Base-by-base conservation (phyloP, 2,113 vertebrate genomes). In the Corvus cornix region DNA sequence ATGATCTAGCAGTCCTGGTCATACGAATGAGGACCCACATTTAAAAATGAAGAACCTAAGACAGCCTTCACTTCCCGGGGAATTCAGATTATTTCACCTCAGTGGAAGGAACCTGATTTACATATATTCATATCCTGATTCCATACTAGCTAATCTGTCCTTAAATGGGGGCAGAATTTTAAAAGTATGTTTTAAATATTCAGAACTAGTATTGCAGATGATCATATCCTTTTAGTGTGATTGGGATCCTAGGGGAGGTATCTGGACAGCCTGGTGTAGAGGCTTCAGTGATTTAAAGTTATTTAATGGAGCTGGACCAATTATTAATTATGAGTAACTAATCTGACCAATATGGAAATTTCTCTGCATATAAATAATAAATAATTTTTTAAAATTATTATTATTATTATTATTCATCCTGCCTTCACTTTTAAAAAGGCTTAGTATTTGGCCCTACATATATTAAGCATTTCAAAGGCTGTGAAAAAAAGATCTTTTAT, bases 321-420 rank as follows among this genome's bases (percentile, higher is more conserved):
- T 95, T 96, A 83, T 95, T 89, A 43, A 66, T 66, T 48, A 18
- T 51, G 39, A 91, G 33, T 78, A 60, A 85, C 88, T 92, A 8
- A 82, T 59, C 69, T 79, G 46, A 74, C 39, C 68, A 84, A 64
- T 26, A 22, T 28, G 31, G 52, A 72, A 53, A 21, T 79, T 46
- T 81, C 12, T 84, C 35, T 59, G 30, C 21, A 3, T 75, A 70
- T 78, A 88, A 95, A 95, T 70, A 53, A 62, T 85, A 26, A 0
- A 43, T 53, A 12, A 2, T 28, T 59, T 37, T 8, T 11, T 6
- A 62, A 44, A 72, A 24, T 35, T 23, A 16, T 62, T 37, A 37
- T 37, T 33, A 59, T 62, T 44, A 59, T 73, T 69, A 24, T 73
- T 84, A 14, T 93, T 86, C 19, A 62, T n/a, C 10, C 16, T 63